Base-by-base conservation (phyloP, 2,797 vertebrate genomes). In the Cercopithecus neglectus region DNA sequence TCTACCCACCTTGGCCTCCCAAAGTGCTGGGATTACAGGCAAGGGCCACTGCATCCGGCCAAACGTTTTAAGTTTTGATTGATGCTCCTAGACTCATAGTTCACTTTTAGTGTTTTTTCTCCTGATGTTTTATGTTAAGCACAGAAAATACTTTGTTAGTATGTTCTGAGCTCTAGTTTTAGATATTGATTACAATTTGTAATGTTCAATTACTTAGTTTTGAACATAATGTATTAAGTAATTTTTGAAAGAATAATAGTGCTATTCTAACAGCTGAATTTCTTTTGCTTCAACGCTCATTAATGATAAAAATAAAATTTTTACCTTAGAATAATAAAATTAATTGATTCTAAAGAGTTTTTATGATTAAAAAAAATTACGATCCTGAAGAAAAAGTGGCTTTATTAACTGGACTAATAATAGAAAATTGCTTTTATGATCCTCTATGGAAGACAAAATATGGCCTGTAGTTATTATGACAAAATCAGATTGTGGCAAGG, bases 331-430 rank as follows among this genome's bases (percentile, higher is more conserved):
- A 7, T 36, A 85, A 44, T 92, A 44, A 78, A 75, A 87, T 87
- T 86, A 91, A 33, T 91, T 93, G 53, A 78, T 92, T 74, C 16
- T 95, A 24, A 96, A 95, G 85, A 89, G 24, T 75, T 93, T 91
- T 93, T 85, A 59, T 88, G 70, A 64, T 93, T 94, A 87, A 93
- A 84, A 80, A 84, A 84, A 21, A 9, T 46, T 75, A 17, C 13
- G 24, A 59, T 75, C 61, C 46, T 83, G 26, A 81, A 91, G 14
- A 79, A 83, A 83, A 70, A 55, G 72, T 70, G 4, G 91, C 36
- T 96, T 92, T 46, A 76, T 92, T 94, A 85, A 82, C 16, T 89
- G 39, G 44, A 59, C 33, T 93, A 55, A 61, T 92, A 57, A 67
- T 76, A 86, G 21, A 82, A 91, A 87, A n/a, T 93, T 93, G 41